A percentile compares a stretch with the other conserved stretches of the same genome.
phyloP scores from a whole-genome alignment of 2,797 vertebrate genomes.

The Salarias fasciatus region DNA sequence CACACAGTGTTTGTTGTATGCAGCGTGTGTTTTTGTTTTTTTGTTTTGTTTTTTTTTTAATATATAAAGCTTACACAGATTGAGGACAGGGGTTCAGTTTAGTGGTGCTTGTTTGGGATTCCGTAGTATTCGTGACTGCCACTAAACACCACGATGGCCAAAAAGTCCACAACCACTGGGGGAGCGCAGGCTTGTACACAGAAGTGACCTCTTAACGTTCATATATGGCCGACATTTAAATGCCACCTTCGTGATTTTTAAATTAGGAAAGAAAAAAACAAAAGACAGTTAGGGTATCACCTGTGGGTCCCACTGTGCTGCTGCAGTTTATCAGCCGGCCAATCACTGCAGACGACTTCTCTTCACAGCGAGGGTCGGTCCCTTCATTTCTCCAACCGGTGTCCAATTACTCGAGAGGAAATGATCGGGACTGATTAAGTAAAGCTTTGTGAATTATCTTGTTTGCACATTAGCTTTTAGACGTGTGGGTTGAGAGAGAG shows the following conservation, averaged over 20 bases:
- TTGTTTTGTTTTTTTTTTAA: no score
- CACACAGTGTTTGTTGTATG: constrained; percentile 42
- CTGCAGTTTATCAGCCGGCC: constrained; percentile 53
- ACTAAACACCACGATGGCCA: constrained; percentile 53
- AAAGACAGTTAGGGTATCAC: constrained; percentile 26
- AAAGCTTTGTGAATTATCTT: constrained; percentile 72
- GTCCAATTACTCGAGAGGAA: constrained; percentile 42
- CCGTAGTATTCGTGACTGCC: constrained; percentile 59
- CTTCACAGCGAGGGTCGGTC: constrained; percentile 8
- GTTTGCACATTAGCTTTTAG: constrained; percentile 87
- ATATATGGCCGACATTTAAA: constrained; percentile 54
- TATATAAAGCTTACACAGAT: constrained; percentile 40
- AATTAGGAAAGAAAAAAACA: no score
- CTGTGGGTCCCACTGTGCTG: constrained; percentile 59
- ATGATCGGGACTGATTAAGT: constrained; percentile 38
- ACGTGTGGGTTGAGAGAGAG: constrained; percentile 77
- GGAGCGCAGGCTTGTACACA: constrained; percentile 57
- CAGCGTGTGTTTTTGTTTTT: constrained; percentile 7
- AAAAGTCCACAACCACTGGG: constrained; percentile 45
- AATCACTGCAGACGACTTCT: constrained; percentile 51
- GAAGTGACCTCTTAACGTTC: constrained; percentile 66
- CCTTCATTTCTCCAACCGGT: constrained; percentile 22
- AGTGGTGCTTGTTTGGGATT: constrained; percentile 57
- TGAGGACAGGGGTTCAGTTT: constrained; percentile 42
- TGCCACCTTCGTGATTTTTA: constrained; percentile 29